Evolutionary conservation across 2,113 vertebrate species (phyloP), one percentile per base, ranked within the genome.

Genomic region (Tapirus terrestris): DNA sequence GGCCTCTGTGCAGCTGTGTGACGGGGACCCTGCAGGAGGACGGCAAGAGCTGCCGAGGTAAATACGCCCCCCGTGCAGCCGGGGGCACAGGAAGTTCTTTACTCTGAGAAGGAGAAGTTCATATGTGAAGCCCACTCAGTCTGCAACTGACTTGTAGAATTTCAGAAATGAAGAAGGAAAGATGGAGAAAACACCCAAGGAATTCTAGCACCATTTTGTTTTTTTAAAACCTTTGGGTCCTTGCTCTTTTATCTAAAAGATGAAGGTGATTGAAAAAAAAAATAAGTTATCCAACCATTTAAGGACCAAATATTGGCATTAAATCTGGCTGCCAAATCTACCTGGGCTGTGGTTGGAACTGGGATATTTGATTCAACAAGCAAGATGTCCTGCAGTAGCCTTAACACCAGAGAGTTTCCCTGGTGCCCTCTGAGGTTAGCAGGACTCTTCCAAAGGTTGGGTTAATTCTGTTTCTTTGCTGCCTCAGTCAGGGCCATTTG

Each of bases 1-100:
- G 99, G 14, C 99, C 99, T 0, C 97, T 99, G 87, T 99, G 99
- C 98, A 99, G 99, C 99, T 99, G 99, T 0, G 99, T 99, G 96
- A 99, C 99, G 0, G 99, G 99, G 72, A 99, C 98, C 16, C 98
- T 99, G 97, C 99, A 99, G 43, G 98, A 98, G 68, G 99, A 99
- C 0, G 98, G 99, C 87, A 99, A 99, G 97, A 99, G 99, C 98
- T 99, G 99, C 98, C 98, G 98, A 96, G 99, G 99, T 99, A 97
- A 99, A 79, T 5, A 2, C 56, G 12, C 14, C 48, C 20, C 68
- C 17, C 0, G 5, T 1, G 14, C 20, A 25, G 67, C 0, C 0
- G 1, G 3, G 75, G 70, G 58, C 72, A 23, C 0, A 0, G 48
- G 68, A 9, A 56, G 1, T 1, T 13, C 80, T 53, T 25, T 16